Evolutionary conservation across 2,797 vertebrate species (phyloP).

Genomic region (Smutsia temminckii): DNA sequence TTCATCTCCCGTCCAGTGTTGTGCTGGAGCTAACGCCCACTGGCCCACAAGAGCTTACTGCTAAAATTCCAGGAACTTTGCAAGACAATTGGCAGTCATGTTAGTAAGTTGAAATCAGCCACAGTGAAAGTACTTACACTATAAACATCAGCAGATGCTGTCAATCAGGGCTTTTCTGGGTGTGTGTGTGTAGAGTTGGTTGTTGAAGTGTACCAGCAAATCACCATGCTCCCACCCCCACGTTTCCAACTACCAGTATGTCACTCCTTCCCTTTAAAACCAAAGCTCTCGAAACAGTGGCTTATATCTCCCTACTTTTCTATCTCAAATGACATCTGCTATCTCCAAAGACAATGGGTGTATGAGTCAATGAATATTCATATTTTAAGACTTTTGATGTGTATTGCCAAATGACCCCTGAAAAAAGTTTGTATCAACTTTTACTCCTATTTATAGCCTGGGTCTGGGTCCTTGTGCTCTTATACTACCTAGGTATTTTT

Average conservation of each 20-base stretch:
- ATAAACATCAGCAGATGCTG: background rate
- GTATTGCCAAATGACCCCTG: background rate
- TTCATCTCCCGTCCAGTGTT: background rate
- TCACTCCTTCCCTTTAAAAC: slow-evolving; percentile 11
- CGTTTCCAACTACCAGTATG: background rate
- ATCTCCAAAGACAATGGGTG: background rate
- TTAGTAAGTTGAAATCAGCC: background rate
- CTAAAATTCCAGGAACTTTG: background rate
- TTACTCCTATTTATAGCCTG: background rate
- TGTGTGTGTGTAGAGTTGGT: background rate
- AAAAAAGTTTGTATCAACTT: background rate
- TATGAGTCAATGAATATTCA: background rate
- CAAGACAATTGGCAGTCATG: background rate
- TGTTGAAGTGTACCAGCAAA: background rate
- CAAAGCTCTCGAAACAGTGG: background rate
- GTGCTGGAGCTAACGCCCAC: background rate
- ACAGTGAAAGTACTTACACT: background rate
- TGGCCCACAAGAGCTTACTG: background rate
- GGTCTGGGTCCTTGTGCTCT: background rate
- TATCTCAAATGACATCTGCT: background rate
- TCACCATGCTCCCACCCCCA: background rate
- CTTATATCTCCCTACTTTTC: background rate
- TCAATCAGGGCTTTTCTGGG: background rate
- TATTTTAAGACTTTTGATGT: background rate
- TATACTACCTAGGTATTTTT: background rate